phyloP scores from a whole-genome alignment of 2,113 vertebrate species.

The Conger conger region DNA sequence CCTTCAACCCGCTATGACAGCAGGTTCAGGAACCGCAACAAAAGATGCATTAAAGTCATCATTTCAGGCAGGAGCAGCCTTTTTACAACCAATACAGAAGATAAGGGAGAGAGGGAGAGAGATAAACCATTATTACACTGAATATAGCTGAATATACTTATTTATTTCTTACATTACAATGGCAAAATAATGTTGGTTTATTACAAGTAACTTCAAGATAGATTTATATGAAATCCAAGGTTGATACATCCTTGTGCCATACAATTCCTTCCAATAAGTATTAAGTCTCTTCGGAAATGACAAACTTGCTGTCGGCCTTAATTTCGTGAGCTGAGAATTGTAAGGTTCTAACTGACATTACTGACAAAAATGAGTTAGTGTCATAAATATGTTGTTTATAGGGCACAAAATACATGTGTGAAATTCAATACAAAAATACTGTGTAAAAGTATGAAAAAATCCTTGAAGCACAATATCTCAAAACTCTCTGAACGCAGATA shows the following conservation, averaged over 20 bases:
- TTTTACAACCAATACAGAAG: background rate
- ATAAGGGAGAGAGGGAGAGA: background rate
- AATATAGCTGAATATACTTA: background rate
- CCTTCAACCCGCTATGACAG: slow-evolving; percentile 46
- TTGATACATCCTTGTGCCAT: too few species aligned
- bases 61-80: background rate
- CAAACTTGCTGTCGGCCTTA: background rate
- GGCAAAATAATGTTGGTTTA: background rate
- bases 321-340: too few species aligned
- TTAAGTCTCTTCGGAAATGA: too few species aligned
- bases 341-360: too few species aligned
- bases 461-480: too few species aligned
- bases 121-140: background rate
- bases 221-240: background rate
- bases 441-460: too few species aligned
- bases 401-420: too few species aligned
- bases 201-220: background rate
- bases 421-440: too few species aligned
- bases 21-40: slow-evolving; percentile 53
- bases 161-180: background rate
- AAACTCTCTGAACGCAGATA: too few species aligned
- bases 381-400: too few species aligned
- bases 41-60: slow-evolving; percentile 57
- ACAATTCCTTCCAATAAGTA: too few species aligned
- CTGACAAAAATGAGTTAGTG: too few species aligned